Conservation (phyloP, 2,113 vertebrate species). For the Stercorarius parasiticus region DNA sequence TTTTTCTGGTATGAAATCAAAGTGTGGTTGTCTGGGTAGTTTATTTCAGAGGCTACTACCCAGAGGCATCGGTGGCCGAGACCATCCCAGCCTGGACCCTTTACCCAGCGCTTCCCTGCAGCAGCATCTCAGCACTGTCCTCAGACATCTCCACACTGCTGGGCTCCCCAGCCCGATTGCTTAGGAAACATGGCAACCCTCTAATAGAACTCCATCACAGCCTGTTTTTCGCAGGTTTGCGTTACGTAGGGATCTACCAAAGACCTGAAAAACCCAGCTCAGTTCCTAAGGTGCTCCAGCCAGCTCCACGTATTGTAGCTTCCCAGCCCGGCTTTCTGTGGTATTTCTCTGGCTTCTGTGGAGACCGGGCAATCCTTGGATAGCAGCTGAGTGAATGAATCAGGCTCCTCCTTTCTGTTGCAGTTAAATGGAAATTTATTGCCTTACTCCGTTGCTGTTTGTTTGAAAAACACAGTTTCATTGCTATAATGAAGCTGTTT, state of each 20-base stretch:
- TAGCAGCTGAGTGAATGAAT: neutral
- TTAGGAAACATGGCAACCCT: neutral
- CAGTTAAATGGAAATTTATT: neutral
- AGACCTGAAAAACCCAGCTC: neutral
- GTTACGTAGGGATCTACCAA: rapidly evolving
- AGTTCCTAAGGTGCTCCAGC: neutral
- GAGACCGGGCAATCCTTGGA: neutral
- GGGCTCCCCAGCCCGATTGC: neutral
- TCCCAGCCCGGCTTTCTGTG: neutral
- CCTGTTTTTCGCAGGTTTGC: neutral
- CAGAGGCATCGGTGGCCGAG: neutral
- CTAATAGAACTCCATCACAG: rapidly evolving
- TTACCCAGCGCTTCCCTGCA: neutral
- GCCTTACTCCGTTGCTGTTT: neutral
- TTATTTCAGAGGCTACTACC: neutral
- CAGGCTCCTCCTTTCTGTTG: neutral
- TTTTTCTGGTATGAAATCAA: neutral
- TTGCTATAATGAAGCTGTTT: neutral
- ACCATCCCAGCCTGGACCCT: neutral
- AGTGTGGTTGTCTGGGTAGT: neutral
- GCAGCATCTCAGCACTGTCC: neutral
- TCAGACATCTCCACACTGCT: neutral
- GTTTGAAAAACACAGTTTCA: neutral
- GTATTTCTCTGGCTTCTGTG: neutral
- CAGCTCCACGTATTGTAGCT: rapidly evolving